Evolutionary conservation across 2,797 vertebrate species (phyloP).

Genomic region (Bradypus variegatus): DNA sequence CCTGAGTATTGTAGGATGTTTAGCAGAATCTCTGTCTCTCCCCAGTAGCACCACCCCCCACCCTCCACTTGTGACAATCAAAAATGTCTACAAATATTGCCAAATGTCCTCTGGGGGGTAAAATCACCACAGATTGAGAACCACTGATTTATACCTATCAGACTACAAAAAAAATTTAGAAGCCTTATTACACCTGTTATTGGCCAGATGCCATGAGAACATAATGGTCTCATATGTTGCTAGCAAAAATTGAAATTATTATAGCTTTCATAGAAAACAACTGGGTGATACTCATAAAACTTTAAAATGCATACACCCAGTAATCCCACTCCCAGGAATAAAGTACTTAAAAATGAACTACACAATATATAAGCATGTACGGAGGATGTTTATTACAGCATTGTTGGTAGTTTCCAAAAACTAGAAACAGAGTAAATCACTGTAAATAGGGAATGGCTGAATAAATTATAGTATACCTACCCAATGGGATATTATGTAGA

Average conservation of each 20-base stretch:
- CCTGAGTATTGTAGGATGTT: not conserved
- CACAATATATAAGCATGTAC: not conserved
- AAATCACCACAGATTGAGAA: not conserved
- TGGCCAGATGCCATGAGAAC: not conserved
- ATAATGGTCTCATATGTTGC: not conserved
- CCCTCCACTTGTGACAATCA: not conserved
- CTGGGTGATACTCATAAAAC: not conserved
- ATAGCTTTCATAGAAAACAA: constrained; percentile 1
- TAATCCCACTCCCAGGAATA: not conserved
- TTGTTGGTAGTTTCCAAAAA: not conserved
- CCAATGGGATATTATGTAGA: not conserved
- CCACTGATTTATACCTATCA: not conserved
- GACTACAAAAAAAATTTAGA: not conserved
- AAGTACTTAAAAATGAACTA: constrained; percentile 29
- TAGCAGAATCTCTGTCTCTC: not conserved
- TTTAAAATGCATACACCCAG: not conserved
- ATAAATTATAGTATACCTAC: not conserved
- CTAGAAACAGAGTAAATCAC: not conserved
- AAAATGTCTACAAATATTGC: not conserved
- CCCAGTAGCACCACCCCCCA: not conserved
- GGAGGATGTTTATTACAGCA: not conserved
- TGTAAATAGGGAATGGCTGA: not conserved
- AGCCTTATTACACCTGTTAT: not conserved
- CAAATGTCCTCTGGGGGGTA: not conserved
- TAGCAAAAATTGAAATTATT: constrained; percentile 14